A percentile compares a stretch with the other conserved stretches of the same genome.
phyloP scores from a whole-genome alignment of 2,888 invertebrate genomes.

The Spicauda simplicius region DNA sequence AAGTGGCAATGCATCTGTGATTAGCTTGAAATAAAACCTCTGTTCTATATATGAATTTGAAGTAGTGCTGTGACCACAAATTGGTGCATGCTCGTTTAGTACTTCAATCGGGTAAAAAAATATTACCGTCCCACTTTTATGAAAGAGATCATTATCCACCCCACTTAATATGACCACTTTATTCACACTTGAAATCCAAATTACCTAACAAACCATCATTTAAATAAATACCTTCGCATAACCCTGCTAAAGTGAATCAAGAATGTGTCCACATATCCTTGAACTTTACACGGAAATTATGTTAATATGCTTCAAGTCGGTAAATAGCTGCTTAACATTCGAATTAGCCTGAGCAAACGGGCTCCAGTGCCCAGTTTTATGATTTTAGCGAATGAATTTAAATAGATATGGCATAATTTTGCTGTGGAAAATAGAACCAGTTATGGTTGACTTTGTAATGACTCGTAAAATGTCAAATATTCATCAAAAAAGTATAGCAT shows the following conservation, averaged over 20 bases:
- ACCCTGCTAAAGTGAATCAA: conserved; percentile 38
- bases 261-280: conserved; percentile 17
- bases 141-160: too few relatives aligned
- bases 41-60: too few relatives aligned
- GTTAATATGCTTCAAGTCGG: conserved; percentile 2
- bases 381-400: conserved; percentile 15
- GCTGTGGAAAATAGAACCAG: conserved; percentile 20
- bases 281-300: conserved; percentile 29
- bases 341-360: conserved; percentile 12
- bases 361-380: conserved; percentile 2
- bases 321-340: conserved; percentile 25
- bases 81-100: too few relatives aligned
- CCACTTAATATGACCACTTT: too few relatives aligned
- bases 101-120: too few relatives aligned
- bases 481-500: neutral
- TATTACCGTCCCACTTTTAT: too few relatives aligned
- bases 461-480: conserved; percentile 19
- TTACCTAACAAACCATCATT: conserved; percentile 28
- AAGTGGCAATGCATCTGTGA: too few relatives aligned
- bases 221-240: conserved; percentile 30
- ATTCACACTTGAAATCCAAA: neutral
- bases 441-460: conserved; percentile 17
- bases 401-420: conserved; percentile 15
- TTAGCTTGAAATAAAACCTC: too few relatives aligned
- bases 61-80: too few relatives aligned